Conservation (phyloP, 2,797 vertebrate species). For the Morus bassanus region DNA sequence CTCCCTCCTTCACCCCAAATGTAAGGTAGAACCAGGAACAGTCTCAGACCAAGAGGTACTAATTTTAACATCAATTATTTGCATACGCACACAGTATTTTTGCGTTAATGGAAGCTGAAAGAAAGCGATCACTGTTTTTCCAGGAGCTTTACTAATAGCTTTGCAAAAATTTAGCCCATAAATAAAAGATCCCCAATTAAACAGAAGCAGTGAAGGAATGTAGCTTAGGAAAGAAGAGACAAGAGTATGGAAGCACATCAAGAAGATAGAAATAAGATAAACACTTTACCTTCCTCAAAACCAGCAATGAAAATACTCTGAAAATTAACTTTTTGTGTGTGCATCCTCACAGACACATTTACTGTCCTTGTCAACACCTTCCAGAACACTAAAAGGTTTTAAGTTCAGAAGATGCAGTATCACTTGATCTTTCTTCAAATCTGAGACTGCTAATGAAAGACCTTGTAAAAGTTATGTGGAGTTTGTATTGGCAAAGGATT, state of each 20-base stretch:
- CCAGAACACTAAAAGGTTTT: slow-evolving; percentile 3
- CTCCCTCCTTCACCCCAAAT: not conserved
- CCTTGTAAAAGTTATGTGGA: slow-evolving; percentile 48
- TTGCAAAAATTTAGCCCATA: not conserved
- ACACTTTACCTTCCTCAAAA: not conserved
- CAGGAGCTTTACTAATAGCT: not conserved
- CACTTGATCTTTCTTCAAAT: slow-evolving; percentile 48
- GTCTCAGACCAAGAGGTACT: not conserved
- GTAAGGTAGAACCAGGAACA: not conserved
- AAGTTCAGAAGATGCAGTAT: not conserved
- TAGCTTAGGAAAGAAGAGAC: not conserved
- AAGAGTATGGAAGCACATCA: not conserved
- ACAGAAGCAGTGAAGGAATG: not conserved
- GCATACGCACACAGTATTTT: not conserved
- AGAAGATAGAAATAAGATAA: not conserved
- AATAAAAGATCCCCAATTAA: not conserved
- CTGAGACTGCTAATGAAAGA: slow-evolving; percentile 39
- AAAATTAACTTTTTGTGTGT: not conserved
- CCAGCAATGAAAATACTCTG: not conserved
- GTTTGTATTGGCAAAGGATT: slow-evolving; percentile 66
- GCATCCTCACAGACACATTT: not conserved
- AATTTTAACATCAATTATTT: not conserved
- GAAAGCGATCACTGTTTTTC: not conserved
- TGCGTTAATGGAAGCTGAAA: not conserved
- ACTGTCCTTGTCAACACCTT: not conserved